These are phyloP conservation scores for Pterocles orientalis DNA, from an alignment of 2,113 vertebrate species.

Conservation along the genomic window DNA sequence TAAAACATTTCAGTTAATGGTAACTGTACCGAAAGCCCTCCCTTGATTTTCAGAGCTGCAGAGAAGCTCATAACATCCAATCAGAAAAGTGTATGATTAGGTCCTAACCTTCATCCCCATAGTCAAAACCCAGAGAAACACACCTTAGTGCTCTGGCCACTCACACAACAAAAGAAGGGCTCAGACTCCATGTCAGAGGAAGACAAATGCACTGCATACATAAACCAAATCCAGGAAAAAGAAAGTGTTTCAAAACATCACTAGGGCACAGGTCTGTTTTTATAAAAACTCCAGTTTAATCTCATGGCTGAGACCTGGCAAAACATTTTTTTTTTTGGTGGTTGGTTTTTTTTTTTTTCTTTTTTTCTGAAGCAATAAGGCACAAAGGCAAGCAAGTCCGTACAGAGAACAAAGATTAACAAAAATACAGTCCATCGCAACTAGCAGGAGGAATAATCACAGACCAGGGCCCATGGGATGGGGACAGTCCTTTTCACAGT, in stretches of 20 bases:
- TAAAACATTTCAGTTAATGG: neutral
- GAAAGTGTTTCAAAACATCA: constrained; percentile 32
- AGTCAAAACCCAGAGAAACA: neutral
- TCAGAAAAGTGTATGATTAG: neutral
- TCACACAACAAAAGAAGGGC: neutral
- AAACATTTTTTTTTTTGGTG: constrained; percentile 1
- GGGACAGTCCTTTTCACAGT: constrained; percentile 6
- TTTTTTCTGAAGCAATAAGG: constrained; percentile 9
- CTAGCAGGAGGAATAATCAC: constrained; percentile 29
- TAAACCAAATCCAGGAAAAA: neutral
- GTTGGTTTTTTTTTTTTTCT: neutral
- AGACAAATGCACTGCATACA: neutral
- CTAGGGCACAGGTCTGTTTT: constrained; percentile 40
- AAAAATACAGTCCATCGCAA: constrained; percentile 16
- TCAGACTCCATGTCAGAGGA: neutral
- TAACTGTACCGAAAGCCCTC: neutral
- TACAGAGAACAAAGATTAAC: constrained; percentile 21
- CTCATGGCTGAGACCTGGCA: constrained; percentile 68
- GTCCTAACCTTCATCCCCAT: neutral
- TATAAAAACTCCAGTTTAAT: constrained; percentile 78
- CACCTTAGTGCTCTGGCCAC: neutral
- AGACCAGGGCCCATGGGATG: neutral
- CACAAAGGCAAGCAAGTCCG: constrained; percentile 45
- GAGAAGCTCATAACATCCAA: neutral
- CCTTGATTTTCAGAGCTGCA: neutral